Evolutionary conservation across 2,888 invertebrate genomes (phyloP).

Genomic region (Lasioglossum figueresi): DNA sequence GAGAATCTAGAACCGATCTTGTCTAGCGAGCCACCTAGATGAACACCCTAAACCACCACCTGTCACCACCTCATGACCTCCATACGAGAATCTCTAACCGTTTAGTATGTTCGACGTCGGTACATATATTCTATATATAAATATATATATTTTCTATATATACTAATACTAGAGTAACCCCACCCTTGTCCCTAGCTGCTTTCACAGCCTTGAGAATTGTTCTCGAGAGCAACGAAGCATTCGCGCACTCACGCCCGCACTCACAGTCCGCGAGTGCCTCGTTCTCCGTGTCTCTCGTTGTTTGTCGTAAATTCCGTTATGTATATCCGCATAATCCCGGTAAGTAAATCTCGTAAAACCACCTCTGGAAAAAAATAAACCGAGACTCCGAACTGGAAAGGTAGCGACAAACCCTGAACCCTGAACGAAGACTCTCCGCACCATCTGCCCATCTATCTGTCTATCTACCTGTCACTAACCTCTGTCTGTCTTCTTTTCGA

Average conservation of each 20-base stretch:
- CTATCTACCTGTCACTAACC: background rate
- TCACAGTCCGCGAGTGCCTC: conserved; percentile 55
- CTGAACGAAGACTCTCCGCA: background rate
- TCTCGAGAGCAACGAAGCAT: conserved; percentile 61
- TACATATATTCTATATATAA: background rate
- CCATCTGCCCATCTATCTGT: background rate
- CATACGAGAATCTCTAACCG: conserved; percentile 30
- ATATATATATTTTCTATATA: background rate
- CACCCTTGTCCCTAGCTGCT: conserved; percentile 83
- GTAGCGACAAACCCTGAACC: conserved; percentile 29
- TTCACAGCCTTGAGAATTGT: conserved; percentile 73
- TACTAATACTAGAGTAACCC: conserved; percentile 59
- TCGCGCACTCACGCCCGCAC: conserved; percentile 30
- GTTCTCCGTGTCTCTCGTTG: conserved; percentile 60
- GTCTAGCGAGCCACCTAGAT: conserved; percentile 39
- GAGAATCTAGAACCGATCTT: conserved; percentile 36
- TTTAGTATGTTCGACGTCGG: conserved; percentile 50
- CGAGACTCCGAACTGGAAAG: conserved; percentile 33
- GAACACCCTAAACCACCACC: conserved; percentile 2
- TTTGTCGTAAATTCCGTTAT: conserved; percentile 48
- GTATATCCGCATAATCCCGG: conserved; percentile 58
- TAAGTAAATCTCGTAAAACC: conserved; percentile 58
- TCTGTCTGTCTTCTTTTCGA: background rate
- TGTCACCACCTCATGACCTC: conserved; percentile 44
- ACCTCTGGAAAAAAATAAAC: conserved; percentile 8